Evolutionary conservation across 2,113 vertebrate species (phyloP), one percentile per base, ranked within the genome.

Genomic region (Lasiurus cinereus): DNA sequence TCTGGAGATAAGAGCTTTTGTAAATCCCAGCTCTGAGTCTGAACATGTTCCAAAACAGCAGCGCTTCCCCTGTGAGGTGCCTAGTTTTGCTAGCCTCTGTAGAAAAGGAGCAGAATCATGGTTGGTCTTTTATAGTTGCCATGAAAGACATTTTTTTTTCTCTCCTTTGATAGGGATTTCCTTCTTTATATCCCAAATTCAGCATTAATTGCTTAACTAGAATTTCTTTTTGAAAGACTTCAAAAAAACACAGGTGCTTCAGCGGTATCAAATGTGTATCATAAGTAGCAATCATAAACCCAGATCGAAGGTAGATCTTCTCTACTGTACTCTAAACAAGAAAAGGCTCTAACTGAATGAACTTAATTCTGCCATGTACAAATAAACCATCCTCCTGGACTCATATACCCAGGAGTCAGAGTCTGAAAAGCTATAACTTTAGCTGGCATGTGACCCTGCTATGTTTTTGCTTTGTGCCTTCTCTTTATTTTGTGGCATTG

Each of bases 401-500:
- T 33, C 24, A 0, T 2, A 2, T 4, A 3, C 66, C 4, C 72
- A 1, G 48, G 22, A 21, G 92, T 87, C 87, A 46, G 89, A 62
- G 0, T 12, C 62, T 78, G 92, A 31, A 90, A 83, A 52, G 85
- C 74, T 73, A 29, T 52, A 19, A 1, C 92, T 67, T 8, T 80
- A 95, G 96, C 67, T 78, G 88, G 79, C 76, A 16, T 80, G 89
- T 27, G 93, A 48, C 74, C 90, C 90, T 95, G 93, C 91, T 80
- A 59, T 87, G 93, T 94, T 87, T 93, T 83, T 83, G 0, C 43
- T 77, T 94, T 97, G 96, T 59, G 72, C 76, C 52, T 56, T 82
- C 70, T 96, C 94, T 97, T 85, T 96, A 90, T 85, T 76, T 24
- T 36, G 15, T 91, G 93, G 78, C 36, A 62, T 96, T 93, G 91